Evolutionary conservation across 2,113 vertebrate species (phyloP), one percentile per base, ranked within the genome.

Genomic region (Drymodes brunneopygia): DNA sequence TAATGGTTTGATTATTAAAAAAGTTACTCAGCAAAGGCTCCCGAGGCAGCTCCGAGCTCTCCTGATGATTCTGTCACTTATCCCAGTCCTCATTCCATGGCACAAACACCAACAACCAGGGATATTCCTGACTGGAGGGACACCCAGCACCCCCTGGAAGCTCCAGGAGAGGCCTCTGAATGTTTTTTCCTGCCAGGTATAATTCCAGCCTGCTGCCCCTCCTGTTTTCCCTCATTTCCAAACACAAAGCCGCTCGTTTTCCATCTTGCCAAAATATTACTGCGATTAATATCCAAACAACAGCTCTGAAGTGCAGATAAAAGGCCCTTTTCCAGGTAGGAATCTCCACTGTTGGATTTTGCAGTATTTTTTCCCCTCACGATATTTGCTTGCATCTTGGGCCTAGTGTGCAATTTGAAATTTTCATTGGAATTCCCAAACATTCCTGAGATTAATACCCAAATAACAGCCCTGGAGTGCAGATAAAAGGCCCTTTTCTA

Each of bases 1-100:
- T 83, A 90, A 92, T 73, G 80, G 2, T 88, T 73, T 42, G 85
- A 45, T 88, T 81, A 86, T 93, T 90, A 92, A 82, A 71, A 48
- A 91, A 85, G 54, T 88, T 54, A 38, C 15, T 88, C 71, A 77
- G 82, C 62, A 6, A 18, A 53, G 56, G 94, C 78, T 95, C 92
- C 81, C 9, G 23, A 15, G 82, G 57, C 3, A 12, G 13, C 79
- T 42, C 56, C 0, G 6, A 74, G 84, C 85, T 38, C 15, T 10
- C 60, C 58, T 54, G 27, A 8, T 38, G 28, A 12, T 2, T 10
- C 47, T 14, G 47, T 5, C 7, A 8, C 53, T 48, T n/a, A 24
- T 48, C 67, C 14, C 33, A n/a, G 69, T 29, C 67, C 42, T 33
- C 7, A 3, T 23, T 44, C 54, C 79, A 4, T 1, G 15, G 15